Base-by-base conservation (phyloP, 2,888 invertebrate species). In the Clepsis dumicolana region DNA sequence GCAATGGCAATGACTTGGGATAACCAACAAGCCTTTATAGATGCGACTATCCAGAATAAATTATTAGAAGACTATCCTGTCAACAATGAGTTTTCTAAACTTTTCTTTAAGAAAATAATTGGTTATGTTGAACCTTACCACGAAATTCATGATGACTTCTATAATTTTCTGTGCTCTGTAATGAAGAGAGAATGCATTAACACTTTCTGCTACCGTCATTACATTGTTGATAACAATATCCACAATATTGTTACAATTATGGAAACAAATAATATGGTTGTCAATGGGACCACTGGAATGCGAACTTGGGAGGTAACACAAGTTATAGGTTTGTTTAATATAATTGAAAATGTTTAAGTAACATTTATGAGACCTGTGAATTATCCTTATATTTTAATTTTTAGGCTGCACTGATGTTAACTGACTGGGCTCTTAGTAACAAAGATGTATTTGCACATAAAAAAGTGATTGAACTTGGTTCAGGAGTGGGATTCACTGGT, bases 201-300 rank as follows among this genome's bases (percentile, higher is more conserved):
- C 16, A 80, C 81, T 10, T 94, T 92, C 75, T 94, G 93, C 72
- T 96, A 95, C 82, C 94, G 95, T 64, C 97, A 97, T 84, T 97
- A 96, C 83, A 64, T 93, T 48, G 77, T 95, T 64, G 80, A 85
- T 35, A 79, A 90, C 67, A 80, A 87, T 64, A 70, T 82, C 48
- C 74, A 67, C 73, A 84, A 81, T 72, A 82, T 89, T 38, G 85
- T 97, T 35, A 95, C 94, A 14, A 85, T 97, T 61, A 94, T 95
- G 74, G 97, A 97, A 86, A 96, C 95, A 68, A 94, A 93, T 65
- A 96, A 94, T 80, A 94, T 97, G 80, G 96, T 97, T 73, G 94
- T 96, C 0, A 94, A 96, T 84, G 97, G 97, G 29, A 97, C 97
- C 21, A 97, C 97, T 16, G 97, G 97, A 27, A 90, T 97, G 75